Percentiles rank a stretch among this genome's conserved stretches.
Conservation (phyloP, 2,797 vertebrate genomes). For the Apogon hyalosoma region DNA sequence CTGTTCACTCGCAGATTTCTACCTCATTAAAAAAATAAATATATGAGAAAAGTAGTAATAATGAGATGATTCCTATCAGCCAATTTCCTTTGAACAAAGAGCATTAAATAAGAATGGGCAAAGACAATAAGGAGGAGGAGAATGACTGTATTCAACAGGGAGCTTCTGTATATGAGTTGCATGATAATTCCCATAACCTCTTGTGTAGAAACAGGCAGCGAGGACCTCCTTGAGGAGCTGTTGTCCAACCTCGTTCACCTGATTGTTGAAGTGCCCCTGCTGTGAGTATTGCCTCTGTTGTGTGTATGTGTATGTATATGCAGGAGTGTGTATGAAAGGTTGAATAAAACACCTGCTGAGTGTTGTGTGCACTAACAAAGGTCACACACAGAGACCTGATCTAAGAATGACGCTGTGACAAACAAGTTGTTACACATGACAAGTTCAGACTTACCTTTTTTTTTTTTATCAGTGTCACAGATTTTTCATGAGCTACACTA, state of each 20-base stretch:
- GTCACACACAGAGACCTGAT: slow-evolving; percentile 10
- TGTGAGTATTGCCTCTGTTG: slow-evolving; percentile 86
- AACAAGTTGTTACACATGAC: slow-evolving; percentile 7
- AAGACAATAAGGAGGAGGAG: slow-evolving; percentile 2
- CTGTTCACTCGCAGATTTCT: no score
- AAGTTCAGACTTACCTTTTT: not conserved
- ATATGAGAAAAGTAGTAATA: no score
- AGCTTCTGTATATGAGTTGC: slow-evolving; percentile 36
- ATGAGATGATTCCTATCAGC: slow-evolving; percentile 9
- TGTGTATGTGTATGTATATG: not conserved
- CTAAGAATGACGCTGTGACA: slow-evolving; percentile 7
- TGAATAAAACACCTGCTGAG: slow-evolving; percentile 23
- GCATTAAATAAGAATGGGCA: slow-evolving; percentile 22
- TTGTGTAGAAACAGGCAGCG: slow-evolving; percentile 83
- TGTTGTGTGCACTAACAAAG: slow-evolving; percentile 26
- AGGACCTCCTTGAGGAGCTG: slow-evolving; percentile 95
- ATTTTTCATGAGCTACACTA: no score
- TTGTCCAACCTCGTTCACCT: slow-evolving; percentile 95
- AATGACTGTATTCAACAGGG: slow-evolving; percentile 22
- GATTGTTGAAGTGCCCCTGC: slow-evolving; percentile 94
- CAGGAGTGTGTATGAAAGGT: not conserved
- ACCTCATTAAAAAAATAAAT: no score
- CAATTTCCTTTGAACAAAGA: slow-evolving; percentile 12
- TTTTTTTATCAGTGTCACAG: no score
- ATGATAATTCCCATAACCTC: slow-evolving; percentile 44